Evolutionary conservation across 1,140 invertebrate genomes (phyloP), one percentile per base, ranked within the genome.

Genomic region (Anoplophora glabripennis): DNA sequence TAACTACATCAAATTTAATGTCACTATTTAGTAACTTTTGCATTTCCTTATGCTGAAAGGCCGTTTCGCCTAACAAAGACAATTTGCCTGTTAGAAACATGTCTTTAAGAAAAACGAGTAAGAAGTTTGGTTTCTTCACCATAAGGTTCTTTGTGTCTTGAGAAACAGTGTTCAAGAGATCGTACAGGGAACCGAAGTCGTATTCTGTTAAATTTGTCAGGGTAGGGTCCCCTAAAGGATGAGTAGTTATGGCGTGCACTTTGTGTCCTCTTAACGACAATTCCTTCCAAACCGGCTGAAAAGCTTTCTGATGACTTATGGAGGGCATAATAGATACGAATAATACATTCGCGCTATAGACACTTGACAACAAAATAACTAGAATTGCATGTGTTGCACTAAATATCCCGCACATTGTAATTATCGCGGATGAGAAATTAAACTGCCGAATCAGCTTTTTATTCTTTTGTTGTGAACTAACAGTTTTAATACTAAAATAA

Each of bases 231-330:
- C 40, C 34, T 28, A 33, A 17, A 28, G 59, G 59, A 34, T 52
- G 51, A 4, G 59, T 53, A 21, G 59, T 61, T 15, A 61, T 46
- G 8, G 36, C 54, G 15, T 45, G 36, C 7, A 69, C 45, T 40
- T 67, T 44, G 47, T 69, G 67, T 7, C 65, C 65, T 37, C 57
- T 44, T 10, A 55, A 12, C 1, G 65, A 44, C 14, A 69, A 48
- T 28, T 55, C 59, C n/a, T 34, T 69, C 55, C 69, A 75, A 59
- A 77, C 53, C 34, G 61, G 68, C 49, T 55, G 72, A 52, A 77
- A 80, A 1, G 81, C 74, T 10, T 81, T 70, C 69, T 83, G 81
- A 66, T 85, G 83, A 58, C 83, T 85, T 40, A 78, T 71, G 0
- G 80, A 78, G 0, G 80, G 74, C 7, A 70, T 68, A 2, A 79